phyloP scores from a whole-genome alignment of 30 jellyfish, hydroid and myxozoan genomes.

The Sanderia malayensis region DNA sequence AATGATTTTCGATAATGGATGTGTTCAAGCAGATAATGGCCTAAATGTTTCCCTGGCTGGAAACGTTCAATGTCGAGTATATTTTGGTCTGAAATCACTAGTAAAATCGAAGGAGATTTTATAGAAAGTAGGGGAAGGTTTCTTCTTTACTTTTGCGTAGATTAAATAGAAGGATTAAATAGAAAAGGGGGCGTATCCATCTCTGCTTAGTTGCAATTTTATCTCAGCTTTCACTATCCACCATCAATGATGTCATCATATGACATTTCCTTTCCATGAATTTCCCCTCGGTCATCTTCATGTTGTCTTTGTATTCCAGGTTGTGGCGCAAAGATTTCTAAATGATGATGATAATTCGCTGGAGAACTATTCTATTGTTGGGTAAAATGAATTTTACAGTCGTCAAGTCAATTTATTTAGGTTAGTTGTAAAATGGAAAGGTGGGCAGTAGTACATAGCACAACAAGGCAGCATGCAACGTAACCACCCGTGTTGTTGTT shows the following conservation, averaged over 20 bases:
- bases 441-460: background rate
- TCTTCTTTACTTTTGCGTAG: too few species aligned
- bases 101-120: too few species aligned
- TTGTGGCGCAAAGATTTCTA: background rate
- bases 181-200: background rate
- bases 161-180: background rate
- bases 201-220: background rate
- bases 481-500: background rate
- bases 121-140: background rate
- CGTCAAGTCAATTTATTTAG: background rate
- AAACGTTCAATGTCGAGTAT: too few species aligned
- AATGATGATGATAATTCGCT: background rate
- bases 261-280: background rate
- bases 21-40: too few species aligned
- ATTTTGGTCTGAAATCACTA: too few species aligned
- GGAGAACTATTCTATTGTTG: background rate
- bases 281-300: too few species aligned
- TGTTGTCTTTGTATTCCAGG: too few species aligned
- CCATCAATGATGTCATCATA: background rate
- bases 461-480: background rate
- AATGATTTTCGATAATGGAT: too few species aligned
- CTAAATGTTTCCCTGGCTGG: too few species aligned
- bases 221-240: background rate
- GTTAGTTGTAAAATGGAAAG: background rate
- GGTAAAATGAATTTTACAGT: background rate